phyloP scores from a whole-genome alignment of 2,797 vertebrate species.

The Sternotherus odoratus region DNA sequence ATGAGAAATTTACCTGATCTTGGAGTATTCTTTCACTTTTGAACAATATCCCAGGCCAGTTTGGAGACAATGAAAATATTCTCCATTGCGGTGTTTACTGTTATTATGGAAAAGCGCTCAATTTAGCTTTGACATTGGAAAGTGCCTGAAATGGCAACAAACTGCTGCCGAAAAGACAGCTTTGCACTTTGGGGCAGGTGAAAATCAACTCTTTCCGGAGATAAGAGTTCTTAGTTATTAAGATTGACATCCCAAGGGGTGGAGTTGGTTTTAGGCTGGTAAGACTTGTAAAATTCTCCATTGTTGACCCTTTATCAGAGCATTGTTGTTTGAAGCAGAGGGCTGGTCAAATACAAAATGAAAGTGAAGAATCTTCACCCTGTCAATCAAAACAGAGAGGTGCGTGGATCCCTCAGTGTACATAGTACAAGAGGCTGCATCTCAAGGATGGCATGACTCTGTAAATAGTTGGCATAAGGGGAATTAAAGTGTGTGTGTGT shows the following conservation, averaged over 20 bases:
- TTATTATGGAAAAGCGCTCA: not conserved
- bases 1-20: not conserved
- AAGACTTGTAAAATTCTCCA: not conserved
- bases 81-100: not conserved
- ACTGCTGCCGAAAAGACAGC: not conserved
- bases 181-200: not conserved
- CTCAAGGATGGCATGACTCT: not conserved
- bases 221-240: not conserved
- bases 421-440: not conserved
- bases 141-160: not conserved
- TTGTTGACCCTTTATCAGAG: not conserved
- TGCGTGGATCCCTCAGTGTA: not conserved
- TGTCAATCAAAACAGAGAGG: not conserved
- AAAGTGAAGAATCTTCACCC: not conserved
- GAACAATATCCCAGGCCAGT: not conserved
- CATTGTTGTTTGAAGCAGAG: not conserved
- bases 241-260: not conserved
- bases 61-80: not conserved
- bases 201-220: not conserved
- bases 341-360: not conserved
- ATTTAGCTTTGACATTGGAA: constrained; percentile 8
- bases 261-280: not conserved
- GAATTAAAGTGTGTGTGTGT: not conserved
- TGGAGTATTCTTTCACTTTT: not conserved
- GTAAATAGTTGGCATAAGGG: not conserved